These are phyloP conservation scores for Orbicella faveolata DNA, from an alignment of 64 coral and sea anemone species.

Conservation along the genomic window DNA sequence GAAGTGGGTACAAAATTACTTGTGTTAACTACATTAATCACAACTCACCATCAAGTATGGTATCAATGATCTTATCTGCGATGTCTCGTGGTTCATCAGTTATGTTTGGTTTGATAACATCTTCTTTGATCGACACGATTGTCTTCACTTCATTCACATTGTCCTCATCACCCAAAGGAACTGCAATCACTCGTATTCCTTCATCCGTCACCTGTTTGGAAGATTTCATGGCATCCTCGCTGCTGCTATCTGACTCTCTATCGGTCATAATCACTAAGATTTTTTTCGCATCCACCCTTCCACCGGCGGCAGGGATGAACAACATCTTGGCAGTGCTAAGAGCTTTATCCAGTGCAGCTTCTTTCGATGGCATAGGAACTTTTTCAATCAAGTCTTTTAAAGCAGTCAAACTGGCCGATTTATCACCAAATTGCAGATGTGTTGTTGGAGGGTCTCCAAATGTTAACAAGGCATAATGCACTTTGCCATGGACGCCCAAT, in stretches of 20 bases:
- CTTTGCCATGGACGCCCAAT: constrained; percentile 63
- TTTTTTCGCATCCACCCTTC: constrained; percentile 56
- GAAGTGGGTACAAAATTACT: no score
- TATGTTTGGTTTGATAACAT: constrained; percentile 47
- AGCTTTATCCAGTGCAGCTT: constrained; percentile 38
- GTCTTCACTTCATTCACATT: constrained; percentile 49
- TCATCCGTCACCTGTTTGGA: constrained; percentile 28
- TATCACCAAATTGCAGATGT: constrained; percentile 46
- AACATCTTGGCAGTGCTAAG: constrained; percentile 36
- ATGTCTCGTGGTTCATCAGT: constrained; percentile 28
- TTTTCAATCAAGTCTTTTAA: constrained; percentile 57
- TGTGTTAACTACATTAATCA: no score
- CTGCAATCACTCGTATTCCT: constrained; percentile 63
- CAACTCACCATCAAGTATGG: constrained; percentile 31
- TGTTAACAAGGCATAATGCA: constrained; percentile 70
- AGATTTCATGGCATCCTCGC: constrained; percentile 37
- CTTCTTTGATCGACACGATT: constrained; percentile 41
- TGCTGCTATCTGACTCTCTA: constrained; percentile 69
- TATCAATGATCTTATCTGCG: constrained; percentile 32
- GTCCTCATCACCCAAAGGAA: constrained; percentile 59
- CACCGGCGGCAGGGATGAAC: constrained; percentile 27
- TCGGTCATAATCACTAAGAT: constrained; percentile 75
- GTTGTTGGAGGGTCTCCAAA: constrained; percentile 64
- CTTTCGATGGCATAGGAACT: constrained; percentile 48
- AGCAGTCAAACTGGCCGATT: constrained; percentile 39